Conservation (phyloP, 2,888 invertebrate genomes). For the Terebella lapidaria region DNA sequence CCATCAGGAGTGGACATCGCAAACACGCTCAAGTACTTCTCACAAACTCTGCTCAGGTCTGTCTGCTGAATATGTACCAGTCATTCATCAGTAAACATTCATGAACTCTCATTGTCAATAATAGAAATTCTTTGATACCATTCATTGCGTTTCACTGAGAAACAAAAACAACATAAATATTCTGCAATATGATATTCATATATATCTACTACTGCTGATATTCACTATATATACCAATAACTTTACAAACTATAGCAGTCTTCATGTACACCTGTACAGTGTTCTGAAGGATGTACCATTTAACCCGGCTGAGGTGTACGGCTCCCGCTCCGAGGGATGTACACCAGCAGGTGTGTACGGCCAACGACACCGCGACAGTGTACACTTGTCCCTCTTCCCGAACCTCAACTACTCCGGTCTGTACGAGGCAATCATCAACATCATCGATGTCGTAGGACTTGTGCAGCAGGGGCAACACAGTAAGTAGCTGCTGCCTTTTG, state of each 20-base stretch:
- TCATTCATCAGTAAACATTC: too few relatives aligned
- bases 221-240: too few relatives aligned
- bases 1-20: conserved; percentile 95
- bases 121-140: too few relatives aligned
- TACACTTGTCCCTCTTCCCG: conserved; percentile 84
- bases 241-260: too few relatives aligned
- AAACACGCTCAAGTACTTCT: conserved; percentile 95
- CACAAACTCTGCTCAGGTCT: conserved; percentile 90
- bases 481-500: too few relatives aligned
- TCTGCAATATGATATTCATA: too few relatives aligned
- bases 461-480: conserved; percentile 64
- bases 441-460: conserved; percentile 89
- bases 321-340: too few relatives aligned
- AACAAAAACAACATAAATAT: too few relatives aligned
- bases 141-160: too few relatives aligned
- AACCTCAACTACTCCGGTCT: conserved; percentile 94
- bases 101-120: too few relatives aligned
- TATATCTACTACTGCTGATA: too few relatives aligned
- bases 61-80: too few relatives aligned
- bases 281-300: conserved; percentile 94
- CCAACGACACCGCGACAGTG: conserved; percentile 73
- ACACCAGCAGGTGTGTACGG: conserved; percentile 88
- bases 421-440: conserved; percentile 81
- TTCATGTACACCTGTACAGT: conserved; percentile 64
- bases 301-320: conserved; percentile 85